Evolutionary conservation across 2,797 vertebrate species (phyloP).

Genomic region (Crenichthys baileyi): DNA sequence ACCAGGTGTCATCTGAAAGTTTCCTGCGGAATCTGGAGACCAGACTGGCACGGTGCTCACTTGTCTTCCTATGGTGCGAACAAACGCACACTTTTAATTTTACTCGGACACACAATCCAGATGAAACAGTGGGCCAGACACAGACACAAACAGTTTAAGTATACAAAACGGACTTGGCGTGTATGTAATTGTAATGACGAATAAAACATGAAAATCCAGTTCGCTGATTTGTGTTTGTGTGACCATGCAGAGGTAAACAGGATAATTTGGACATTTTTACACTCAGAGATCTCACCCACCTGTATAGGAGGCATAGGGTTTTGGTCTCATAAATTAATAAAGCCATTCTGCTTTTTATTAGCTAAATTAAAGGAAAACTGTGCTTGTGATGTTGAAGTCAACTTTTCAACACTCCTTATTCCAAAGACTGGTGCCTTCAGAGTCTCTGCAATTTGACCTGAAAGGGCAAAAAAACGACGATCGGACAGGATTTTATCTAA

Average conservation of each 20-base stretch:
- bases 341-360: neutral
- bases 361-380: constrained; percentile 36
- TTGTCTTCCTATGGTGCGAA: constrained; percentile 37
- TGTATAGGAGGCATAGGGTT: neutral
- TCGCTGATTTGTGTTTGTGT: neutral
- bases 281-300: neutral
- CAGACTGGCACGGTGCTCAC: constrained; percentile 28
- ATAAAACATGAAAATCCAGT: constrained; percentile 26
- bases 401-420: constrained; percentile 70
- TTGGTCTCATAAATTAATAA: neutral
- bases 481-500: constrained; percentile 76
- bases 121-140: constrained; percentile 47
- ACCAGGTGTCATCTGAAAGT: constrained; percentile 65
- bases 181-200: constrained; percentile 4
- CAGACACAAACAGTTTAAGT: constrained; percentile 45
- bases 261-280: neutral
- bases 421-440: constrained; percentile 61
- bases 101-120: constrained; percentile 43
- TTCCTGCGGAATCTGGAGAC: constrained; percentile 49
- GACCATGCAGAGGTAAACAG: neutral
- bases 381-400: constrained; percentile 53
- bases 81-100: constrained; percentile 37
- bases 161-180: constrained; percentile 18
- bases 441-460: constrained; percentile 74
- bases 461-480: constrained; percentile 45